Conservation (phyloP, 2,113 vertebrate species). For the Gallinago media region DNA sequence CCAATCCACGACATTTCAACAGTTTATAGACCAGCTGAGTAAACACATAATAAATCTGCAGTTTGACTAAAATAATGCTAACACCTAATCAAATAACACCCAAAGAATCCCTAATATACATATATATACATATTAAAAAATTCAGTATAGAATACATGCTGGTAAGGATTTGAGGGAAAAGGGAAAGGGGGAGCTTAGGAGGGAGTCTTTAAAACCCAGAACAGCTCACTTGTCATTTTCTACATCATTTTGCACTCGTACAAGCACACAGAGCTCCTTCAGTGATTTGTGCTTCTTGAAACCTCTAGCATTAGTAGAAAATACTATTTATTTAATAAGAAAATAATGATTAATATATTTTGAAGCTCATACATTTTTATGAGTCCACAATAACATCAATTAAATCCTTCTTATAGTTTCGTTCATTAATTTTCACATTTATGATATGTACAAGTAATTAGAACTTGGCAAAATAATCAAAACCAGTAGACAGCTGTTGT, state of each 20-base stretch:
- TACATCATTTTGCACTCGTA: not conserved
- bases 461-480: not conserved
- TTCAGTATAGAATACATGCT: not conserved
- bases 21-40: not conserved
- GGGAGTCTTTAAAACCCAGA: not conserved
- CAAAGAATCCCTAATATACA: not conserved
- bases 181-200: rapidly evolving
- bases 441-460: not conserved
- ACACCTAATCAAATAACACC: not conserved
- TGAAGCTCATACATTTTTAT: not conserved
- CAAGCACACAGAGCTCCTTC: not conserved
- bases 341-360: not conserved
- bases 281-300: not conserved
- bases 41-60: not conserved
- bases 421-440: not conserved
- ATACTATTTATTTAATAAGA: not conserved
- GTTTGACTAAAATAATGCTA: not conserved
- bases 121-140: not conserved
- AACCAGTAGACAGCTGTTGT: not conserved
- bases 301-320: not conserved
- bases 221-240: not conserved
- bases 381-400: not conserved
- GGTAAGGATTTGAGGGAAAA: not conserved
- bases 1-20: not conserved
- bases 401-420: not conserved